phyloP scores from a whole-genome alignment of 2,113 vertebrate species.

The Struthio camelus region DNA sequence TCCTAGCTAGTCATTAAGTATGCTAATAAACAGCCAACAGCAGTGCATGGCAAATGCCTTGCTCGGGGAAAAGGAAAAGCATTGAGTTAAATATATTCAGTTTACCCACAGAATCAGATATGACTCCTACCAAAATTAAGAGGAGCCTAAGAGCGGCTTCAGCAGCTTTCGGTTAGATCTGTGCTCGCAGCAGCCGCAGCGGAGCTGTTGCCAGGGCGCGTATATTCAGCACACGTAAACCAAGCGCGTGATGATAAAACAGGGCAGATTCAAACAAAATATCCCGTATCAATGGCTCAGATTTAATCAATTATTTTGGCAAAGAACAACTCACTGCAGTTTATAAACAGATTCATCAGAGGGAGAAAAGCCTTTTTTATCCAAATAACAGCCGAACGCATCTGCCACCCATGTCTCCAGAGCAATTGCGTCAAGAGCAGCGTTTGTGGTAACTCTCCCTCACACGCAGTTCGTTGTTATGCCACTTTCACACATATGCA shows the following conservation, averaged over 20 bases:
- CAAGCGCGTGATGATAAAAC: background rate
- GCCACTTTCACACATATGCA: background rate
- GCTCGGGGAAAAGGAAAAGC: background rate
- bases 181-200: background rate
- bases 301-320: background rate
- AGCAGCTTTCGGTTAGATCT: background rate
- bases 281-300: background rate
- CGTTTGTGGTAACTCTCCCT: background rate
- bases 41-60: background rate
- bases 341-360: background rate
- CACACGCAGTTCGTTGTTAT: background rate
- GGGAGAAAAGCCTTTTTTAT: constrained; percentile 11
- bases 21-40: constrained; percentile 38
- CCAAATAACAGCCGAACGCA: background rate
- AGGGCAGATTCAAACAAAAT: background rate
- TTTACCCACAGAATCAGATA: rapidly evolving
- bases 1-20: constrained; percentile 54
- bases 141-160: background rate
- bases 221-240: background rate
- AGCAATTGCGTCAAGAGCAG: background rate
- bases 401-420: constrained; percentile 4
- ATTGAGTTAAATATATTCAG: background rate
- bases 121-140: background rate
- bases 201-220: rapidly evolving
- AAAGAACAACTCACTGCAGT: background rate